Evolutionary conservation across 2,797 vertebrate genomes (phyloP).

Genomic region (Ceyx erithaca): DNA sequence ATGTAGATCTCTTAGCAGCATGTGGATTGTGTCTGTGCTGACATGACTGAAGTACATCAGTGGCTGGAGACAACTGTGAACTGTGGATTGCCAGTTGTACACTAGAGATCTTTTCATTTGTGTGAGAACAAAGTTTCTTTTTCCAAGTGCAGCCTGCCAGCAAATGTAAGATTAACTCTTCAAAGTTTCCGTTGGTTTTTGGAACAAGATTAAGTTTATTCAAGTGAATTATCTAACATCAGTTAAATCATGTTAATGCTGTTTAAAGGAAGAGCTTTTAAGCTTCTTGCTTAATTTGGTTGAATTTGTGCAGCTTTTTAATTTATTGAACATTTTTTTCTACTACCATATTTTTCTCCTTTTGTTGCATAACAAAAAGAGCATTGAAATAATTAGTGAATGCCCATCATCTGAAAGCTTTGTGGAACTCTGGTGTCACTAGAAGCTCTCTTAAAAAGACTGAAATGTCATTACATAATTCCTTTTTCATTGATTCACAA

Average conservation of each 20-base stretch:
- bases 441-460: not conserved
- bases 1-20: not conserved
- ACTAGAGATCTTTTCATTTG: not conserved
- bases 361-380: not conserved
- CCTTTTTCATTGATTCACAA: not conserved
- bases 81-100: not conserved
- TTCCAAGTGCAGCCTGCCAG: not conserved
- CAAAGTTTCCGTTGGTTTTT: not conserved
- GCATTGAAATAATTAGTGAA: not conserved
- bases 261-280: not conserved
- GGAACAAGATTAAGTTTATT: not conserved
- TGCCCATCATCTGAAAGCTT: not conserved
- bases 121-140: not conserved
- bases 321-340: not conserved
- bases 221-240: not conserved
- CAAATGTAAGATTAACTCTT: not conserved
- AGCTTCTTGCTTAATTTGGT: not conserved
- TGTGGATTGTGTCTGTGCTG: not conserved
- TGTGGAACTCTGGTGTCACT: not conserved
- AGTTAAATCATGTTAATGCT: not conserved
- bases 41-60: not conserved
- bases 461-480: not conserved
- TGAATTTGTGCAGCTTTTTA: not conserved
- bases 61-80: not conserved
- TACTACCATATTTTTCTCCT: not conserved